These are phyloP conservation scores for Himalopsyche phryganea DNA, from an alignment of 1,140 invertebrate species.

Conservation along the genomic window DNA sequence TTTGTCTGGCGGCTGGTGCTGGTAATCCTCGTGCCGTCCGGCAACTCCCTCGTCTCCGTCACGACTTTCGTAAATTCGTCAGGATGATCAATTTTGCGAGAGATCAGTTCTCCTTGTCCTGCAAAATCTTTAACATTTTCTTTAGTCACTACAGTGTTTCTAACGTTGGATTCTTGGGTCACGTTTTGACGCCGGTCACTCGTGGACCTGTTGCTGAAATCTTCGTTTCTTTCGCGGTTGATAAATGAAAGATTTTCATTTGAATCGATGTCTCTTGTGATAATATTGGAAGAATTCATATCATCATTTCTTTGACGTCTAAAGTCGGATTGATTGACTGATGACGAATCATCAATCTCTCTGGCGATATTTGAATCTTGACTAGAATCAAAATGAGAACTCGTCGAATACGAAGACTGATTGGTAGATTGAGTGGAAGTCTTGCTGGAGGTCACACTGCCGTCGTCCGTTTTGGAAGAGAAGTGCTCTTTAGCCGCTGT, in stretches of 20 bases:
- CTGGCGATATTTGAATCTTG: slow-evolving; percentile 2
- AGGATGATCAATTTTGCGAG: slow-evolving; percentile 57
- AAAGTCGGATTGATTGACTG: too few species aligned
- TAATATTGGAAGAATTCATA: not conserved
- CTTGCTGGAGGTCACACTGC: slow-evolving; percentile 45
- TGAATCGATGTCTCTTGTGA: too few species aligned
- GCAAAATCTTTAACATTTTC: slow-evolving; percentile 38
- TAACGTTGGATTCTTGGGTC: slow-evolving; percentile 28
- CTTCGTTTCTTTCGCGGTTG: slow-evolving; percentile 12
- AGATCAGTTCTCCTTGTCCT: slow-evolving; percentile 46
- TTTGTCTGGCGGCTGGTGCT: slow-evolving; percentile 61
- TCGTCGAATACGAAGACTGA: slow-evolving; percentile 37
- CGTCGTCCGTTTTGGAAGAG: slow-evolving; percentile 52
- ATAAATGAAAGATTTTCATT: slow-evolving; percentile 9
- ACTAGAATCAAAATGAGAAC: slow-evolving; percentile 18
- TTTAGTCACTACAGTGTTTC: slow-evolving; percentile 22
- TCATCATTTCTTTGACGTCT: not conserved
- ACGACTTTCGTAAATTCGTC: slow-evolving; percentile 61
- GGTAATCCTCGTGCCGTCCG: slow-evolving; percentile 61
- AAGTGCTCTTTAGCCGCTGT: slow-evolving; percentile 60
- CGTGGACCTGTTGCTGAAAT: slow-evolving; percentile 36
- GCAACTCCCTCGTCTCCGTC: slow-evolving; percentile 60
- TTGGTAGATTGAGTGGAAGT: slow-evolving; percentile 47
- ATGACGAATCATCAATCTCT: too few species aligned
- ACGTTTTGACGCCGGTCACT: slow-evolving; percentile 34